Percentiles rank a stretch among this genome's conserved stretches.
phyloP scores from a whole-genome alignment of 2,797 vertebrate species.

The Enteromius mattozi region DNA sequence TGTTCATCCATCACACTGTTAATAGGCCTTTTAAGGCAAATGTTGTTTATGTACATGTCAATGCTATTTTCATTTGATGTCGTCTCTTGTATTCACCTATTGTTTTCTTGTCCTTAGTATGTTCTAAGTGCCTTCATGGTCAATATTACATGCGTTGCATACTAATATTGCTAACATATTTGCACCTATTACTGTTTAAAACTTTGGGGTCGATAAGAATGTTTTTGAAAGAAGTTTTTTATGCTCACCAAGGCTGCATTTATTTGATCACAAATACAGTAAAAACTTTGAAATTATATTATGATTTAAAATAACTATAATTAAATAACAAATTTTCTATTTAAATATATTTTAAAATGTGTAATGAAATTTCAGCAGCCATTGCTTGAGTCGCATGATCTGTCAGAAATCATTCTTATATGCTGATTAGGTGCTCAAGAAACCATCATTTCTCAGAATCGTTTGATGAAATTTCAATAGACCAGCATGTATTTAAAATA shows the following conservation, averaged over 20 bases:
- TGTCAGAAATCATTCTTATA: background rate
- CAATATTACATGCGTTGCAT: background rate
- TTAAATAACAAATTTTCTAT: background rate
- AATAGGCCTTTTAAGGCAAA: constrained; percentile 19
- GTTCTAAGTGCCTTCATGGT: background rate
- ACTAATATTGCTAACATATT: constrained; percentile 20
- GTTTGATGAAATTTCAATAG: background rate
- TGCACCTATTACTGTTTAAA: background rate
- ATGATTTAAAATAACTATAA: background rate
- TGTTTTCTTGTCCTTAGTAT: constrained; percentile 14
- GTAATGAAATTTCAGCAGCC: background rate
- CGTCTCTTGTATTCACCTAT: background rate
- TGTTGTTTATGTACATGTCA: constrained; percentile 10
- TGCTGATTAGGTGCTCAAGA: background rate
- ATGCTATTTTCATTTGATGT: background rate
- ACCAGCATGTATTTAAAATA: background rate
- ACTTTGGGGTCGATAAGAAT: background rate
- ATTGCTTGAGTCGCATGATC: background rate
- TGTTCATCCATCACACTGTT: constrained; percentile 20
- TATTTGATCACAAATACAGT: background rate
- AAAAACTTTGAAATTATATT: background rate
- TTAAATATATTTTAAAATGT: background rate
- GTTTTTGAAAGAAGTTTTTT: background rate
- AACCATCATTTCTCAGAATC: background rate
- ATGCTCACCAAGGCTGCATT: background rate